These are phyloP conservation scores for Ochropacha duplaris DNA, from an alignment of 2,888 invertebrate genomes.

Conservation along the genomic window DNA sequence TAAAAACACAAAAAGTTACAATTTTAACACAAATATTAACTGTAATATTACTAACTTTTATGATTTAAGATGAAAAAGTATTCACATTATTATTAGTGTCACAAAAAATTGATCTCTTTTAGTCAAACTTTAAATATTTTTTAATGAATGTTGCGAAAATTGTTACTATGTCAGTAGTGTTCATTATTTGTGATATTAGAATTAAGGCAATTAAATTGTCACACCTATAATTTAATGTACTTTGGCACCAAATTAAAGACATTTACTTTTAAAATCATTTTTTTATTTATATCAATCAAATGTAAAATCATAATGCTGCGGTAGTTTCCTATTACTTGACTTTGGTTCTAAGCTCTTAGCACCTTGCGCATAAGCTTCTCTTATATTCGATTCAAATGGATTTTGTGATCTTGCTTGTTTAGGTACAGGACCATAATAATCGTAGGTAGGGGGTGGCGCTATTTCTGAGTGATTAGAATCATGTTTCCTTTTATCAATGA, in stretches of 20 bases:
- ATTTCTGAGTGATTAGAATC: conserved; percentile 68
- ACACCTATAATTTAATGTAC: conserved; percentile 18
- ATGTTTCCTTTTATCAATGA: conserved; percentile 34
- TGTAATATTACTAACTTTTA: not conserved
- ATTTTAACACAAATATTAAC: not conserved
- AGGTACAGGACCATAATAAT: conserved; percentile 83
- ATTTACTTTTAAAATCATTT: conserved; percentile 20
- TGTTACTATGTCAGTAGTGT: conserved; percentile 25
- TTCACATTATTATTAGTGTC: not conserved
- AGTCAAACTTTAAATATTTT: conserved; percentile 35
- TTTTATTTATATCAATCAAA: conserved; percentile 53
- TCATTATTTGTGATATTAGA: conserved; percentile 58
- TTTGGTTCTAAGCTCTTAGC: conserved; percentile 68
- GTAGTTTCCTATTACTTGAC: conserved; percentile 51
- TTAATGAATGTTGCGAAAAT: conserved; percentile 30
- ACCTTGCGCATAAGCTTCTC: conserved; percentile 74
- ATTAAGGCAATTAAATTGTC: conserved; percentile 32
- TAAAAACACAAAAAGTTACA: not conserved
- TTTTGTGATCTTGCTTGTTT: conserved; percentile 55
- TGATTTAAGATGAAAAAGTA: not conserved
- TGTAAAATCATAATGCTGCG: conserved; percentile 71
- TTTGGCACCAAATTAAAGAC: conserved; percentile 41
- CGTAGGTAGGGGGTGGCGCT: conserved; percentile 85
- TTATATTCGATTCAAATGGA: conserved; percentile 69
- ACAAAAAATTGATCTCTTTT: conserved; percentile 28